Base-by-base conservation (phyloP, 2,888 invertebrate genomes). In the Rapana venosa region DNA sequence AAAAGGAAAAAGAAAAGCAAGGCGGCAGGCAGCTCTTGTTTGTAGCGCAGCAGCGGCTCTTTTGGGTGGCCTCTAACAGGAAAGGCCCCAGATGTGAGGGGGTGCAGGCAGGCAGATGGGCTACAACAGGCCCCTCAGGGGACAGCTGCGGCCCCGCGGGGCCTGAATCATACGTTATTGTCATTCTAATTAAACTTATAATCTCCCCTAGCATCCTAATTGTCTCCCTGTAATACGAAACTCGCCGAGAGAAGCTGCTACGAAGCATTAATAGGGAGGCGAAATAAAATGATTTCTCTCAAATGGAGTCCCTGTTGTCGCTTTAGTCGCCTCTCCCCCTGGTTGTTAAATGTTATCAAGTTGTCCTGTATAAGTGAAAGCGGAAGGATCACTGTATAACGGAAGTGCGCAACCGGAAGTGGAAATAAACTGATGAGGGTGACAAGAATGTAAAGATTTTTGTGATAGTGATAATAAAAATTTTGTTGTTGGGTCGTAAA, bases 131-230 rank as follows among this genome's bases (percentile, higher is more conserved):
- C n/a, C 88, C 88, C 61, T 36, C 70, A 20, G 36, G 83, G 83
- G 88, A 88, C 88, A 88, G 56, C 88, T 88, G 88, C 56, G 79
- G 83, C 81, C 84, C 88, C 88, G 88, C 88, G 22, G 88, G 88
- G 88, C 58, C 88, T 88, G 88, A 88, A 88, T 88, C 88, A 88
- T 88, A 88, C 88, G 88, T 88, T 88, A 88, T 88, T 88, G 88
- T 88, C 88, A 88, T 88, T 88, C 88, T 88, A 88, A 88, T 88
- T 88, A 88, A 88, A 88, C 88, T 88, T 88, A 88, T 88, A 88
- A 88, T 88, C 88, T 88, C 81, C 61, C 83, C 88, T 58, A 70
- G 88, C 81, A 56, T 83, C 88, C 88, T 88, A 88, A 88, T 88
- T 88, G 88, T 88, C 61, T 86, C 81, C 81, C 61, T 83, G 88